phyloP scores from a whole-genome alignment of 2,797 vertebrate species.

The Muscicapa comitata region DNA sequence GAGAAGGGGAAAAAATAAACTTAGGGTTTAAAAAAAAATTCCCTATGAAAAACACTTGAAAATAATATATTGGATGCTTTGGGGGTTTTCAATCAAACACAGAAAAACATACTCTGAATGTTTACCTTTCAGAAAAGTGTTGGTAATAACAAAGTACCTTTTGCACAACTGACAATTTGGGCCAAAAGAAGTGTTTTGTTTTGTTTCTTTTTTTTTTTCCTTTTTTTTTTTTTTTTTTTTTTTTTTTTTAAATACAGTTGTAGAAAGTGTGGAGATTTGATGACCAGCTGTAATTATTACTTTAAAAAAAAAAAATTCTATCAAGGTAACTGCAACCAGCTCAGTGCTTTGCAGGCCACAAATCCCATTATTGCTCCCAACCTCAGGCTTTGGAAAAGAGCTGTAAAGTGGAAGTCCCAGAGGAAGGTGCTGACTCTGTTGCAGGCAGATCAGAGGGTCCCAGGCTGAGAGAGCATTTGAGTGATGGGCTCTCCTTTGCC shows the following conservation, averaged over 20 bases:
- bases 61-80: neutral
- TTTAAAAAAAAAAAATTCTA: neutral
- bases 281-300: neutral
- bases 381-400: neutral
- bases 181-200: neutral
- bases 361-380: neutral
- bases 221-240: no score
- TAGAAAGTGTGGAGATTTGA: neutral
- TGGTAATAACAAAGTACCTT: neutral
- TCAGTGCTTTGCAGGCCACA: neutral
- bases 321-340: neutral
- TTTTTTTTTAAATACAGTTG: neutral
- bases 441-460: neutral
- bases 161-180: neutral
- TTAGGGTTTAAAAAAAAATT: no score
- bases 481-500: neutral
- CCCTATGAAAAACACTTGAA: neutral
- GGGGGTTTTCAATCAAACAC: neutral
- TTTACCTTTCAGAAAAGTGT: neutral
- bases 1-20: neutral
- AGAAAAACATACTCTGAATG: neutral
- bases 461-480: neutral
- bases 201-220: neutral
- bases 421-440: neutral
- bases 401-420: neutral